Evolutionary conservation across 2,113 vertebrate genomes (phyloP).

Genomic region (Peromyscus polionotus): DNA sequence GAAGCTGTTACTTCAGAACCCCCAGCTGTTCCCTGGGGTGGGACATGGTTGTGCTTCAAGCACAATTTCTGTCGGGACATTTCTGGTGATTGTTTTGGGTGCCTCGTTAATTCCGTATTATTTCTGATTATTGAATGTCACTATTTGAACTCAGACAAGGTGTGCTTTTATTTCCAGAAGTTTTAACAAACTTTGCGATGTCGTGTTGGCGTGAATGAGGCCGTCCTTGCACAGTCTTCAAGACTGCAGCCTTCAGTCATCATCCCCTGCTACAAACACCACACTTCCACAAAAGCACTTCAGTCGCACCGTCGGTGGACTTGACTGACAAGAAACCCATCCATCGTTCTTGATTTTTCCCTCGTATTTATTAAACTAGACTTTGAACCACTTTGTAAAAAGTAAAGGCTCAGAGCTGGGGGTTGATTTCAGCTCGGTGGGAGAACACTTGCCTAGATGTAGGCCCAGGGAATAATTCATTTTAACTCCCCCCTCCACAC

Average conservation of each 20-base stretch:
- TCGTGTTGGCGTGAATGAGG: not conserved
- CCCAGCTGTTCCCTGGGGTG: not conserved
- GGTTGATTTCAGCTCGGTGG: not conserved
- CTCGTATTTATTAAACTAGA: not conserved
- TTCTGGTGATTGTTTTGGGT: not conserved
- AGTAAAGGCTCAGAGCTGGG: not conserved
- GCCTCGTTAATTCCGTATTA: not conserved
- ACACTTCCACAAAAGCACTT: not conserved
- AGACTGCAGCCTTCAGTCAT: not conserved
- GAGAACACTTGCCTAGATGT: not conserved
- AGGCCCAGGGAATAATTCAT: no score
- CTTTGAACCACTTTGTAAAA: constrained; percentile 1
- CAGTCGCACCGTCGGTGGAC: not conserved
- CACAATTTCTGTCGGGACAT: constrained; percentile 7
- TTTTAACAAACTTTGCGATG: not conserved
- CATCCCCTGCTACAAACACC: not conserved
- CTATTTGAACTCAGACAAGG: not conserved
- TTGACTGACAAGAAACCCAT: not conserved
- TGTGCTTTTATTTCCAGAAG: not conserved
- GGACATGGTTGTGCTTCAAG: not conserved
- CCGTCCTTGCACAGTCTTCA: not conserved
- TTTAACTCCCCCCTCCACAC: not conserved
- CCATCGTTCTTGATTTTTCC: not conserved
- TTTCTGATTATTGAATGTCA: constrained; percentile 5
- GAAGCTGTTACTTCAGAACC: not conserved